These are phyloP conservation scores for Pristionchus maxplancki DNA, from an alignment of 2,888 invertebrate genomes.

Conservation along the genomic window DNA sequence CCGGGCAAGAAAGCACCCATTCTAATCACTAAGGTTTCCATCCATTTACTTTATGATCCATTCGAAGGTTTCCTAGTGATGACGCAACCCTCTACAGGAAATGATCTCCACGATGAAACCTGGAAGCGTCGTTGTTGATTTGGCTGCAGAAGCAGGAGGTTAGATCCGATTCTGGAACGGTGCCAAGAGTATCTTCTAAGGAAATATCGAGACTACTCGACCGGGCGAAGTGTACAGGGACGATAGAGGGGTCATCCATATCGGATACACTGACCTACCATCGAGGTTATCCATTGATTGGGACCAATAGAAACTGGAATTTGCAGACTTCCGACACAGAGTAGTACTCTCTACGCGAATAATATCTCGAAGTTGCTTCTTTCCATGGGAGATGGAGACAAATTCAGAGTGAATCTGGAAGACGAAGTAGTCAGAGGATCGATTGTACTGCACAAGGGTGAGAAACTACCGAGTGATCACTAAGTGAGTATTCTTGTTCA, in stretches of 20 bases:
- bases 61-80: not conserved
- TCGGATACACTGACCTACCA: constrained; percentile 90
- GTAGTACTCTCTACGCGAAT: constrained; percentile 91
- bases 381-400: constrained; percentile 88
- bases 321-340: constrained; percentile 87
- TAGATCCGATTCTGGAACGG: not conserved
- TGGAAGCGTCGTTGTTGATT: constrained; percentile 90
- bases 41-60: too few relatives aligned
- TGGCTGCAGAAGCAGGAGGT: constrained; percentile 90
- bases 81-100: constrained; percentile 81
- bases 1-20: constrained; percentile 90
- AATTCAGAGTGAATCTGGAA: constrained; percentile 87
- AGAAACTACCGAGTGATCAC: not conserved
- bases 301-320: too few relatives aligned
- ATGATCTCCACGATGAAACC: constrained; percentile 89
- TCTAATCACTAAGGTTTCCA: constrained; percentile 88
- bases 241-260: constrained; percentile 88
- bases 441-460: constrained; percentile 84
- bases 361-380: constrained; percentile 91
- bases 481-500: not conserved
- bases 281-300: constrained; percentile 78
- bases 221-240: constrained; percentile 83
- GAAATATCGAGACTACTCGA: constrained; percentile 80
- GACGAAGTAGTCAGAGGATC: constrained; percentile 89
- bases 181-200: not conserved